Evolutionary conservation across 1,140 invertebrate species (phyloP).

Genomic region (Panagrolaimus sp.): DNA sequence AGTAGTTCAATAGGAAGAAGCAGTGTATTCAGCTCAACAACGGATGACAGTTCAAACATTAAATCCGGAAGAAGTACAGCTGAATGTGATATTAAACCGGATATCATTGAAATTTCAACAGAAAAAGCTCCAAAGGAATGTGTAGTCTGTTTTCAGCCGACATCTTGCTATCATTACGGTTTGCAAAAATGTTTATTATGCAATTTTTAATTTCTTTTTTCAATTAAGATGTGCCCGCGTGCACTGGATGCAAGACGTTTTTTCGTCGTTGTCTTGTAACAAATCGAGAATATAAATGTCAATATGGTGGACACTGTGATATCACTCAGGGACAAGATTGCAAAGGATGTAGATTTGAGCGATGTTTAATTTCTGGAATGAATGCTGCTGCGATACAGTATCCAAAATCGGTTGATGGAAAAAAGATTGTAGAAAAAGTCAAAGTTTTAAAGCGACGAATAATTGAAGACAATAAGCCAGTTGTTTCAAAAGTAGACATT

Average conservation of each 20-base stretch:
- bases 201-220: not conserved
- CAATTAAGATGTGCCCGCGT: not conserved
- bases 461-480: constrained; percentile 7
- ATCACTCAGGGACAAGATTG: not conserved
- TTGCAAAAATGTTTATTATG: not conserved
- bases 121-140: not conserved
- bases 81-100: not conserved
- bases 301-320: constrained; percentile 2
- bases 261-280: not conserved
- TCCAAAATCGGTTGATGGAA: not conserved
- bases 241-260: constrained; percentile 2
- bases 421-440: not conserved
- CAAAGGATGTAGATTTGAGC: not conserved
- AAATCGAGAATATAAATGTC: not conserved
- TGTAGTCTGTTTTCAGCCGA: not conserved
- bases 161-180: constrained; percentile 10
- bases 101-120: not conserved
- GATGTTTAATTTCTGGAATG: constrained; percentile 8
- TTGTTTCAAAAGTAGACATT: not conserved
- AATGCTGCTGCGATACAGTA: constrained; percentile 5
- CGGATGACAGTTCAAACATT: no score
- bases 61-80: no score
- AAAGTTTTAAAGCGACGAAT: not conserved
- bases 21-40: no score
- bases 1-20: no score